phyloP scores from a whole-genome alignment of 2,113 vertebrate genomes.

The Cyrtonyx montezumae region DNA sequence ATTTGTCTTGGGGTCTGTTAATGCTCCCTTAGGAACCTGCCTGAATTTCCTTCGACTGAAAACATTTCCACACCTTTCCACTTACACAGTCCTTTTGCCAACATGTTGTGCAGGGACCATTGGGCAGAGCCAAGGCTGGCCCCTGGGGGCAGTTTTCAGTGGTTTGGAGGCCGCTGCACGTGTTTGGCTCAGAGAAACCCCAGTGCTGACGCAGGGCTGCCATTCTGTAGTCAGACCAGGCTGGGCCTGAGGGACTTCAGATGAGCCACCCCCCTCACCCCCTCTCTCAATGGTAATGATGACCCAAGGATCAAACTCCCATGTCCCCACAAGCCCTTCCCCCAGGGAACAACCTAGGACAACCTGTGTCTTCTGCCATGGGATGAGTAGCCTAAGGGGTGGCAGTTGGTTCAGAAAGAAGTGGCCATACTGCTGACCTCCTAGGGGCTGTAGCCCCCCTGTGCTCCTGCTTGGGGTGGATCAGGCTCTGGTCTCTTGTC shows the following conservation, averaged over 20 bases:
- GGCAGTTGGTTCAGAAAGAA: background rate
- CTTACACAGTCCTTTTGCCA: fast-evolving
- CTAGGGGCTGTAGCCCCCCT: background rate
- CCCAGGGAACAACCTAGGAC: background rate
- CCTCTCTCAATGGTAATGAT: background rate
- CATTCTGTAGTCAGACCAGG: too few relatives aligned
- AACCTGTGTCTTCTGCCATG: background rate
- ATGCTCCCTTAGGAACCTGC: background rate
- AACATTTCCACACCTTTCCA: background rate
- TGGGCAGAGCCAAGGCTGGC: background rate
- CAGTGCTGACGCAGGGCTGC: background rate
- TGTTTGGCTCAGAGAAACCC: background rate
- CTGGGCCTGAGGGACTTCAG: fast-evolving
- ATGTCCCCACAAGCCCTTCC: background rate
- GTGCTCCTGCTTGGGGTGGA: fast-evolving
- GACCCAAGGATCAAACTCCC: background rate
- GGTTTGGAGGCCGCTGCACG: background rate
- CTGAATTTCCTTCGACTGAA: background rate
- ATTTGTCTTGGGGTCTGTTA: background rate
- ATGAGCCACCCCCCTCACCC: fast-evolving
- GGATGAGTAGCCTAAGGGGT: background rate
- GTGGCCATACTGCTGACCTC: fast-evolving
- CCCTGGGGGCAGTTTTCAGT: fast-evolving
- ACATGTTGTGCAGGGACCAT: fast-evolving
- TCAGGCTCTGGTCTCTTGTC: too few relatives aligned